Base-by-base conservation (phyloP, 2,113 vertebrate species). In the Coracopsis vasa region DNA sequence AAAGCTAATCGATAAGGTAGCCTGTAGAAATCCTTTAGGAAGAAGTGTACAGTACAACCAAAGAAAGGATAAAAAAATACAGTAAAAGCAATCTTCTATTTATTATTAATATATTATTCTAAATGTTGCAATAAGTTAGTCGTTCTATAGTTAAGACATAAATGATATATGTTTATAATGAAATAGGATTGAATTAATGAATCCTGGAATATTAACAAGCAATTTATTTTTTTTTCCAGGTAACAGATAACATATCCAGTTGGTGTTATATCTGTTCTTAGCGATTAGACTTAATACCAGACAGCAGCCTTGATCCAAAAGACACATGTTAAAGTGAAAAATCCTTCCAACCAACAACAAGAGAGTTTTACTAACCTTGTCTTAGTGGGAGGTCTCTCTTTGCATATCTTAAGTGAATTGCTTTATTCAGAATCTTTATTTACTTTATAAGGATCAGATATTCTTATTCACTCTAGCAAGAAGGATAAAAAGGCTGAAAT, bases 401-500 rank as follows among this genome's bases (percentile, higher is more conserved):
- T 80, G 42, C 75, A 90, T 84, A 88, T 74, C 54, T 86, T 81
- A 81, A 50, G 18, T 25, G 28, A 47, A 62, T 86, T 9, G 1
- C 29, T 69, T 60, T 67, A 47, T 23, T 48, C 6, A 0, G 1
- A 73, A 29, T 80, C 77, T 87, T 70, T 78, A 31, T 70, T 81
- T 88, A 47, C 77, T 80, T 71, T 37, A 37, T 29, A 92, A 74
- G 47, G 28, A 92, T 90, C 61, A 64, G 10, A 53, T 86, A 65
- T 78, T 87, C 78, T 48, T 25, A 41, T 75, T 96, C 88, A 79
- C 33, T 86, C 4, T 16, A 72, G 44, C 15, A 17, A 79, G 29
- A 16, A 69, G n/a, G n/a, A 90, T 67, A 71, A 78, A 44, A 92
- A 81, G 72, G 24, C 53, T 77, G 53, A 94, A 89, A 80, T 74